Evolutionary conservation across 2,888 invertebrate genomes (phyloP), one percentile per base, ranked within the genome.

Genomic region (Drosophila mimetica): DNA sequence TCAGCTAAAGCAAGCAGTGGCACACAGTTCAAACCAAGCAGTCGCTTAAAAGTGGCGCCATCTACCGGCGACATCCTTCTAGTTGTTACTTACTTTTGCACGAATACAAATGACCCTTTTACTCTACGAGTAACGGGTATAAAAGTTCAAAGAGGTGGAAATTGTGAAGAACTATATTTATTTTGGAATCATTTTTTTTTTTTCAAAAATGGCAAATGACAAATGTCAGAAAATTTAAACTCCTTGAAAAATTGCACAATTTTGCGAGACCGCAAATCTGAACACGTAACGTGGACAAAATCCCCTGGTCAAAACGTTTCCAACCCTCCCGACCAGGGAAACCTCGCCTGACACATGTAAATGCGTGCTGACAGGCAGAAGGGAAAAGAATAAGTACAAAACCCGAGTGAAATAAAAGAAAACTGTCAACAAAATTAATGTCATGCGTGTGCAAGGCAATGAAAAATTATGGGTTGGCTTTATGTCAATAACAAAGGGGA

Each of bases 371-470:
- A 88, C 88, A 84, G 87, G 36, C 73, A 32, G 79, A 71, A 69
- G 61, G 79, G 73, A 69, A 75, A 77, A 66, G 46, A 52, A 75
- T 70, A 65, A 64, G 79, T 73, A 74, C 67, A 79, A 77, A 77
- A 64, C 75, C 77, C 67, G 64, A 53, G 50, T 25, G 51, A 59
- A 69, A 72, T 65, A 72, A 86, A 90, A 90, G 89, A 88, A 90
- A 90, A 90, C 90, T 90, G 90, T 90, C 90, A 90, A 89, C 89
- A 85, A 88, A 90, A 89, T 90, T 87, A 90, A 90, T 90, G 90
- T 90, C 90, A 89, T 80, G 83, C 88, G 84, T 81, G 83, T 82
- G 83, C 90, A 89, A 86, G 88, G 90, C 89, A 83, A 90, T 89
- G 90, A 90, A 90, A 89, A 90, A 89, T 90, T 90, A 90, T 90